Evolutionary conservation across 2,113 vertebrate species (phyloP).

Genomic region (Brachyhypopomus occidentalis): DNA sequence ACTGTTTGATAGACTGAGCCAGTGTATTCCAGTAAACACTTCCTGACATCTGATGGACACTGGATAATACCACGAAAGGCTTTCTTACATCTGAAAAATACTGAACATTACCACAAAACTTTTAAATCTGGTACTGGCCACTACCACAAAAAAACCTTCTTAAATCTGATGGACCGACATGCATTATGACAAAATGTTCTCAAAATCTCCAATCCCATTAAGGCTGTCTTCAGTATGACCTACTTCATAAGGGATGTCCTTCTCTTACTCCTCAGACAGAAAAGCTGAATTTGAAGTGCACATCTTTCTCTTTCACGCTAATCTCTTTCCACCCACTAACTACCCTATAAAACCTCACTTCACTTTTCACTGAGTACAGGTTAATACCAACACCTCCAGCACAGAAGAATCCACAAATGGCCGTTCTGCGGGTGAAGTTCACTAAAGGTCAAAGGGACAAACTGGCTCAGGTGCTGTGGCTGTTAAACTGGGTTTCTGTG

Average conservation of each 20-base stretch:
- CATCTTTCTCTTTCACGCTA: background rate
- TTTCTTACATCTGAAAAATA: background rate
- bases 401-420: conserved; percentile 69
- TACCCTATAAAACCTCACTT: background rate
- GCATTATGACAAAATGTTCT: background rate
- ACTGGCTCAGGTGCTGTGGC: conserved; percentile 84
- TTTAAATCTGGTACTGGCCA: too few species aligned
- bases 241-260: too few species aligned
- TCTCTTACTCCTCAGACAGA: background rate
- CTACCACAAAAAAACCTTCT: background rate
- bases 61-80: background rate
- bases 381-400: background rate
- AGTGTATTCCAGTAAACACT: background rate
- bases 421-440: conserved; percentile 83
- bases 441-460: conserved; percentile 81
- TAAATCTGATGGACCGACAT: background rate
- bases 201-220: background rate
- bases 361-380: background rate
- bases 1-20: background rate
- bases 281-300: background rate
- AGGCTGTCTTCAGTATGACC: background rate
- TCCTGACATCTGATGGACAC: too few species aligned
- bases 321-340: background rate
- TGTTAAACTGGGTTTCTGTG: conserved; percentile 88
- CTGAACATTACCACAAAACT: background rate